Conservation (phyloP, 2,888 invertebrate species). For the Mycalesis mineus region DNA sequence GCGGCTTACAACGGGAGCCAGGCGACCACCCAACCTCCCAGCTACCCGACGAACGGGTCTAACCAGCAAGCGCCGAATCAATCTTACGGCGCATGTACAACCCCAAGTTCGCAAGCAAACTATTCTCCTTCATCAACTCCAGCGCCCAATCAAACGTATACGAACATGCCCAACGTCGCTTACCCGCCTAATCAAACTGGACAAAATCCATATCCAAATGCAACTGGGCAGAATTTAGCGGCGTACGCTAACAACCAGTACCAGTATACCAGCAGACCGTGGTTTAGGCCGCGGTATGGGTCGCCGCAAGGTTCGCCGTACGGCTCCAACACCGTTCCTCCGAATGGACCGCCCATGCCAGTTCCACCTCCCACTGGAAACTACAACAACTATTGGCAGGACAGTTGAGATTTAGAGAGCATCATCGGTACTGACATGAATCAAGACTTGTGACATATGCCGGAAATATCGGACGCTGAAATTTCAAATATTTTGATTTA, state of each 20-base stretch:
- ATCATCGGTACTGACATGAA: conserved; percentile 33
- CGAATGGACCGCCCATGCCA: conserved; percentile 55
- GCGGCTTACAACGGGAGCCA: conserved; percentile 47
- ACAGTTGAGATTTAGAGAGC: conserved; percentile 62
- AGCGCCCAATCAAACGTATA: conserved; percentile 58
- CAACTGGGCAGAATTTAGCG: conserved; percentile 69
- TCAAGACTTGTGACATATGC: conserved; percentile 28
- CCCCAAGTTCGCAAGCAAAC: conserved; percentile 51
- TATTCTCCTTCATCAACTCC: conserved; percentile 67
- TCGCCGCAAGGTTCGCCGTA: conserved; percentile 69
- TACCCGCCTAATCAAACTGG: conserved; percentile 60
- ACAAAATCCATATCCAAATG: conserved; percentile 69
- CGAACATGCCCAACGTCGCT: conserved; percentile 55
- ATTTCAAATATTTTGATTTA: conserved; percentile 14
- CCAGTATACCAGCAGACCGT: conserved; percentile 66
- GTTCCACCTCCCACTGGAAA: conserved; percentile 63
- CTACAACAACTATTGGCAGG: conserved; percentile 72
- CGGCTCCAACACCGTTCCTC: conserved; percentile 48
- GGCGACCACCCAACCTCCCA: conserved; percentile 51
- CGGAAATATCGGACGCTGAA: conserved; percentile 18
- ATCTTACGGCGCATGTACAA: conserved; percentile 44
- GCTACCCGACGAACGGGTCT: conserved; percentile 54
- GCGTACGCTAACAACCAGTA: conserved; percentile 71
- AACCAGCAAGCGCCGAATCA: conserved; percentile 46
- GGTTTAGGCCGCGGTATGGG: conserved; percentile 67